These are phyloP conservation scores for Morone saxatilis DNA, from an alignment of 2,113 vertebrate genomes.

Conservation along the genomic window DNA sequence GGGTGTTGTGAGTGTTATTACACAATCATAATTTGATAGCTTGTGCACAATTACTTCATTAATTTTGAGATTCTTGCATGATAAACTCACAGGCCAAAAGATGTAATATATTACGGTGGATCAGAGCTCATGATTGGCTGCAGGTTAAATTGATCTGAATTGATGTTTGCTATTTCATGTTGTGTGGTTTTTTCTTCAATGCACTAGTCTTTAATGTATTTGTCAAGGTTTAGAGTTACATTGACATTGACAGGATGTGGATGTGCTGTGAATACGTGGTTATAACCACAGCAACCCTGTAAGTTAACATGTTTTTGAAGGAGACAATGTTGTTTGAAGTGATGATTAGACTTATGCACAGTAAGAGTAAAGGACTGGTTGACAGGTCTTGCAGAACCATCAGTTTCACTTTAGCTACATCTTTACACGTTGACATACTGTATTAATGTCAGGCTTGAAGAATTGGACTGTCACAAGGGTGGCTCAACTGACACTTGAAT, in stretches of 20 bases:
- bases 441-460: slow-evolving; percentile 12
- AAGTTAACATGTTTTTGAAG: not conserved
- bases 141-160: not conserved
- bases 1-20: slow-evolving; percentile 65
- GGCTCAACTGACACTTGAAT: slow-evolving; percentile 18
- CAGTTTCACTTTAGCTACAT: not conserved
- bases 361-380: not conserved
- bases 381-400: not conserved
- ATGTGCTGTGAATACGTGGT: not conserved
- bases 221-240: not conserved
- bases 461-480: not conserved
- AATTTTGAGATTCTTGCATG: slow-evolving; percentile 35
- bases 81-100: not conserved
- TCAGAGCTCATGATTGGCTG: not conserved
- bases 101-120: not conserved
- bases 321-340: not conserved
- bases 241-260: not conserved
- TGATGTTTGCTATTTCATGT: not conserved
- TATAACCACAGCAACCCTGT: not conserved
- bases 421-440: not conserved
- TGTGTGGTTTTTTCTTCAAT: not conserved
- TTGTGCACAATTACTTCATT: slow-evolving; percentile 66
- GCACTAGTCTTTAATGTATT: not conserved
- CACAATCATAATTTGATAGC: slow-evolving; percentile 66
- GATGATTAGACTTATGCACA: slow-evolving; percentile 7